Evolutionary conservation across 2,113 vertebrate species (phyloP).

Genomic region (Heptranchias perlo): DNA sequence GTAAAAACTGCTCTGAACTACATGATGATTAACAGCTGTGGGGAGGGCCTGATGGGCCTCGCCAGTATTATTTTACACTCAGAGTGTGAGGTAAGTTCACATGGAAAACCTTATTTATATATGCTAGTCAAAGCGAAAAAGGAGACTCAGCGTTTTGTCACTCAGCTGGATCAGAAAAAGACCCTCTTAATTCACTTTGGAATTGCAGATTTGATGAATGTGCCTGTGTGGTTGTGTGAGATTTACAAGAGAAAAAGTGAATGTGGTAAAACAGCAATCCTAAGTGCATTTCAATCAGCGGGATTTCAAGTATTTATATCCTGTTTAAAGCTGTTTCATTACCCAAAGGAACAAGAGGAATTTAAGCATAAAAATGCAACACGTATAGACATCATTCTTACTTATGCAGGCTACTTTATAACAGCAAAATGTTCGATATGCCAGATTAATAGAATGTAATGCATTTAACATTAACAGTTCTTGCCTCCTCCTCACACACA

Average conservation of each 20-base stretch:
- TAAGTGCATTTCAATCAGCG: neutral
- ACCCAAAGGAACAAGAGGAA: neutral
- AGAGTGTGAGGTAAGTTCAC: conserved; percentile 27
- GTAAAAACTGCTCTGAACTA: neutral
- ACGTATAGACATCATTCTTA: neutral
- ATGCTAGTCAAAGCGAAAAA: neutral
- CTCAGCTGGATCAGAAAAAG: neutral
- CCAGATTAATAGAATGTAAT: neutral
- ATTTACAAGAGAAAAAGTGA: neutral
- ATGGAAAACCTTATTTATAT: conserved; percentile 26
- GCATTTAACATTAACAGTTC: neutral
- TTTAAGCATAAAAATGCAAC: neutral
- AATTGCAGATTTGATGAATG: neutral
- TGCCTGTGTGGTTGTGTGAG: neutral
- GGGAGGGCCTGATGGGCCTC: neutral
- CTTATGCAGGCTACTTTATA: neutral
- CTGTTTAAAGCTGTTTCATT: neutral
- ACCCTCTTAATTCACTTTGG: neutral
- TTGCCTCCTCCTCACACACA: no score
- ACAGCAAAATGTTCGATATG: neutral
- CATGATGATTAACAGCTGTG: conserved; percentile 31
- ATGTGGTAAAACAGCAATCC: neutral
- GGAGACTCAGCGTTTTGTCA: conserved; percentile 28
- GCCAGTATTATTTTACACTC: conserved; percentile 9
- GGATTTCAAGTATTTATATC: neutral